These are phyloP conservation scores for Chauna torquata DNA, from an alignment of 2,113 vertebrate genomes.

Conservation along the genomic window DNA sequence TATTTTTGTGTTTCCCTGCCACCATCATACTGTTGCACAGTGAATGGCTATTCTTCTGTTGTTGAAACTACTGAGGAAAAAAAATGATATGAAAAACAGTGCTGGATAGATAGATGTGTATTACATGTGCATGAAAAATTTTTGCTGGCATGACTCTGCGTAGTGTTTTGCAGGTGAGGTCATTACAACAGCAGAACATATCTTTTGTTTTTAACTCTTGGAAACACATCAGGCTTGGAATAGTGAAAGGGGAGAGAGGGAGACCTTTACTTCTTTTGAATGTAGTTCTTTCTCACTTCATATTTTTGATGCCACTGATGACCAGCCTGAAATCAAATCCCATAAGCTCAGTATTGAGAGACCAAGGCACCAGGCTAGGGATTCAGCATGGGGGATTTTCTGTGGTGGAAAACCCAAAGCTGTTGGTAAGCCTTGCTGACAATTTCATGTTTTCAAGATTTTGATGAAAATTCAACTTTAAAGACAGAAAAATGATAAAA, in stretches of 20 bases:
- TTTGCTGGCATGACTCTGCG: background rate
- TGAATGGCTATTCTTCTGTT: background rate
- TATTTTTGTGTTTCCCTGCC: background rate
- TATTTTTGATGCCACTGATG: background rate
- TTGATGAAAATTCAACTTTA: background rate
- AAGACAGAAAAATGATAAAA: background rate
- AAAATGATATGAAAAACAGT: background rate
- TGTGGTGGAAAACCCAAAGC: background rate
- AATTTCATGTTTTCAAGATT: background rate
- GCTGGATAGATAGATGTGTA: background rate
- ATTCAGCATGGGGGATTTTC: background rate
- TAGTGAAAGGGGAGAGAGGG: background rate
- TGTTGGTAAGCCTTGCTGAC: background rate
- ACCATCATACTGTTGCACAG: no score
- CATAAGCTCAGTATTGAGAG: background rate
- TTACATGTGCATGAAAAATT: background rate
- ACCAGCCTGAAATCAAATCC: background rate
- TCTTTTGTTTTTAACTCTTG: background rate
- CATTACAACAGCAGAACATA: background rate
- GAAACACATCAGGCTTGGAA: background rate
- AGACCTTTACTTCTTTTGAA: background rate
- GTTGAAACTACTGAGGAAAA: background rate
- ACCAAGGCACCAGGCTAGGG: background rate
- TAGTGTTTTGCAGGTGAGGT: constrained; percentile 30
- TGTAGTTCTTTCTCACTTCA: background rate